Conservation (phyloP, 2,797 vertebrate species). For the Echiichthys vipera region DNA sequence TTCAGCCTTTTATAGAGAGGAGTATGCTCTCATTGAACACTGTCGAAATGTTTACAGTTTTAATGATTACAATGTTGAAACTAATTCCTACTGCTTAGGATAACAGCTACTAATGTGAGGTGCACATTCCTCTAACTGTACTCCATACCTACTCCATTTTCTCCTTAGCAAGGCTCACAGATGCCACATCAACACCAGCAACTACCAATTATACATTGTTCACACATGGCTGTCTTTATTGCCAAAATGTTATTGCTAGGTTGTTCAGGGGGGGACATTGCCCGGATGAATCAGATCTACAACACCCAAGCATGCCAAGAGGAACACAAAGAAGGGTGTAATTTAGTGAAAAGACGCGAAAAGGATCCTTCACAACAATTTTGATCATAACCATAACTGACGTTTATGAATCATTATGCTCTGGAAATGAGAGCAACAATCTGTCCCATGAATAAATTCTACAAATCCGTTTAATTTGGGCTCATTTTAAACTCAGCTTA, state of each 20-base stretch:
- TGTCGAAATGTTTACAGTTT: constrained; percentile 28
- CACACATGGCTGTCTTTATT: constrained; percentile 52
- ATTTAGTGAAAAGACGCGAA: constrained; percentile 42
- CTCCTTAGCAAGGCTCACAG: constrained; percentile 3
- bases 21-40: constrained; percentile 34
- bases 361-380: constrained; percentile 46
- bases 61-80: constrained; percentile 24
- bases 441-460: constrained; percentile 31
- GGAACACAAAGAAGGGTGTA: constrained; percentile 15
- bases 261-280: constrained; percentile 26
- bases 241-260: constrained; percentile 29
- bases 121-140: constrained; percentile 6
- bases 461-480: constrained; percentile 51
- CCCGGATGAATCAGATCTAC: constrained; percentile 33
- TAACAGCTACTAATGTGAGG: constrained; percentile 34
- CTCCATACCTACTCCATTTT: constrained; percentile 8
- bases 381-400: constrained; percentile 56
- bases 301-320: constrained; percentile 16
- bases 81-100: constrained; percentile 28
- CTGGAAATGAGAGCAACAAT: constrained; percentile 37
- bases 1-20: constrained; percentile 31
- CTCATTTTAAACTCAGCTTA: constrained; percentile 29
- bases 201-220: constrained; percentile 25
- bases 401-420: constrained; percentile 59
- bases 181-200: not conserved